Evolutionary conservation across 2,888 invertebrate species (phyloP), one percentile per base, ranked within the genome.

Genomic region (Poecilus cupreus): DNA sequence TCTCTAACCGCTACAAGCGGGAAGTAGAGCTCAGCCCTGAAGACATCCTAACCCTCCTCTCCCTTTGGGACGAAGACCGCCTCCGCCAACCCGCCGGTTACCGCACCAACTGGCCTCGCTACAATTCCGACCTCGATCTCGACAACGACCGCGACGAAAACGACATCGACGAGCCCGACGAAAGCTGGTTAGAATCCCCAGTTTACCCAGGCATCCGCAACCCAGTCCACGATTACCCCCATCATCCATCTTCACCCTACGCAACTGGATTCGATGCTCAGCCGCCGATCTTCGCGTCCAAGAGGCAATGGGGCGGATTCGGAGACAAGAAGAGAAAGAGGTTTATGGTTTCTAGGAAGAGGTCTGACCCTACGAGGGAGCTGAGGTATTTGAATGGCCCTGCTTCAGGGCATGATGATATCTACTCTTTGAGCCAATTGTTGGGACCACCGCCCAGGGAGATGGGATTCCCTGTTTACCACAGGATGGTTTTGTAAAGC

Each of bases 341-440:
- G 46, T 93, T 92, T 86, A 92, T 93, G 92, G 92, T 93, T 0
- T 91, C 93, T 20, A 90, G 91, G 85, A 93, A 92, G 87, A 85
- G 89, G 39, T 88, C 87, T 77, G 89, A 89, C 72, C 88, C 89
- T 2, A 89, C 89, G 4, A 86, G 88, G 81, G 89, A 89, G 83
- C 82, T 89, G 79, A 84, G 89, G 80, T 88, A 88, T 83, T 83
- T 88, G 26, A 88, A 88, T 81, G 88, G 88, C 11, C 87, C 87
- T 75, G 68, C 83, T 22, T 82, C 80, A 39, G 86, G 91, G 83
- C 90, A 91, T 51, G 92, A 92, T 83, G 92, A 92, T 85, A 90
- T 92, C 64, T 92, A 92, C 87, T 92, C 92, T 0, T 88, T 93
- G 72, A 91, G 92, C 5, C 92, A 92, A 85, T 88, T 93, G 60